phyloP scores from a whole-genome alignment of 2,113 vertebrate species.

The Nicator chloris region DNA sequence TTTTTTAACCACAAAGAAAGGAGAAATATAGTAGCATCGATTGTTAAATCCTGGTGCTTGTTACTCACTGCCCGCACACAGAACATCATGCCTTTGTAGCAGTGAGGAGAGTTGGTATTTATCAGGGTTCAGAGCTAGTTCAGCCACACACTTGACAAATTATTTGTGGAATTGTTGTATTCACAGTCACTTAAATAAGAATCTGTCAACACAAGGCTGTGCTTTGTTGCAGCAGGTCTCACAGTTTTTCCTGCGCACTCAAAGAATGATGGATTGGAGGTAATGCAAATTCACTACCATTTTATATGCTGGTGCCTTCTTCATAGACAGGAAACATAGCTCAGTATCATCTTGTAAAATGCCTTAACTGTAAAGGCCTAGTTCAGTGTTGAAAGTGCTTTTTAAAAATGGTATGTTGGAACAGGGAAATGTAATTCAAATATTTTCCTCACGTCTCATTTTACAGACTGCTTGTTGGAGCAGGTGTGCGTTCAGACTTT shows the following conservation, averaged over 20 bases:
- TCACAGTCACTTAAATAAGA: conserved; percentile 99
- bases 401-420: conserved; percentile 64
- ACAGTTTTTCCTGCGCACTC: conserved; percentile 78
- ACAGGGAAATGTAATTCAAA: conserved; percentile 59
- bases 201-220: conserved; percentile 93
- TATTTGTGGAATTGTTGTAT: conserved; percentile 99
- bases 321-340: conserved; percentile 88
- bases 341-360: conserved; percentile 94
- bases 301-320: conserved; percentile 93
- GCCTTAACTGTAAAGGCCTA: conserved; percentile 80
- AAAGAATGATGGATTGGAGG: conserved; percentile 94
- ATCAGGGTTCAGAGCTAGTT: conserved; percentile 96
- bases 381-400: conserved; percentile 64
- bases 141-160: conserved; percentile 98
- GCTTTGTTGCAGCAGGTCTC: conserved; percentile 82
- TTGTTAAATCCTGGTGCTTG: conserved; percentile 72
- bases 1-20: conserved; percentile 69
- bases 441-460: conserved; percentile 65
- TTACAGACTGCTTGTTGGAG: conserved; percentile 50
- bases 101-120: conserved; percentile 80
- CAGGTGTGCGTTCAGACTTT: conserved; percentile 58
- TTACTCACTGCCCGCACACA: conserved; percentile 69
- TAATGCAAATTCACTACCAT: conserved; percentile 99
- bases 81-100: conserved; percentile 73
- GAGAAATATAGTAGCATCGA: conserved; percentile 77